phyloP scores from a whole-genome alignment of 2,888 invertebrate species.

The Drosophila nigricruria region DNA sequence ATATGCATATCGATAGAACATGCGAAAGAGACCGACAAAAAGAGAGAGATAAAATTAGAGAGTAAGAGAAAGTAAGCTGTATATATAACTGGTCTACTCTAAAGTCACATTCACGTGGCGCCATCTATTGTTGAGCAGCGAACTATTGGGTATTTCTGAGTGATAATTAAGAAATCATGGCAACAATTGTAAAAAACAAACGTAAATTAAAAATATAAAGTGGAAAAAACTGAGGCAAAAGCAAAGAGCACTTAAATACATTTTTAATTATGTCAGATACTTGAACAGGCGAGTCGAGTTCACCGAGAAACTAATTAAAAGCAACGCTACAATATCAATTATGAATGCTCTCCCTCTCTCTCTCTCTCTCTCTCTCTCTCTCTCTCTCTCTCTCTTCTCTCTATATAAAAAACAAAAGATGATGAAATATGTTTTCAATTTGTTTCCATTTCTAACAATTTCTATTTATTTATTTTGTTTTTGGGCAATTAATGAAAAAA shows the following conservation, averaged over 20 bases:
- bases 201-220: slow-evolving; percentile 3
- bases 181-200: slow-evolving; percentile 8
- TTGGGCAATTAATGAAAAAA: slow-evolving; percentile 20
- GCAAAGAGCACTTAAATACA: slow-evolving; percentile 17
- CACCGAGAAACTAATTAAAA: slow-evolving; percentile 53
- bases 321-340: slow-evolving; percentile 19
- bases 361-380: not conserved
- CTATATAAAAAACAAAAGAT: not conserved
- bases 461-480: slow-evolving; percentile 1
- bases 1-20: not conserved
- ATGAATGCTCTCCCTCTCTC: not conserved
- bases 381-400: not conserved
- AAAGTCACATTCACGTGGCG: no score
- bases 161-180: slow-evolving; percentile 1
- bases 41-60: not conserved
- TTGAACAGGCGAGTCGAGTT: slow-evolving; percentile 12
- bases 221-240: slow-evolving; percentile 10
- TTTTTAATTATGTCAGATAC: slow-evolving; percentile 41
- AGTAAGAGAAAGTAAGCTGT: no score
- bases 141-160: slow-evolving; percentile 14
- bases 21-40: not conserved
- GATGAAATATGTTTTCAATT: slow-evolving; percentile 13
- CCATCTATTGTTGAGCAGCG: slow-evolving; percentile 35
- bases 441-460: slow-evolving; percentile 2
- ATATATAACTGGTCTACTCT: no score